Percentiles rank a stretch among this genome's conserved stretches.
These are phyloP conservation scores for Drosophila tristis DNA, from an alignment of 1,140 invertebrate genomes.

Conservation along the genomic window DNA sequence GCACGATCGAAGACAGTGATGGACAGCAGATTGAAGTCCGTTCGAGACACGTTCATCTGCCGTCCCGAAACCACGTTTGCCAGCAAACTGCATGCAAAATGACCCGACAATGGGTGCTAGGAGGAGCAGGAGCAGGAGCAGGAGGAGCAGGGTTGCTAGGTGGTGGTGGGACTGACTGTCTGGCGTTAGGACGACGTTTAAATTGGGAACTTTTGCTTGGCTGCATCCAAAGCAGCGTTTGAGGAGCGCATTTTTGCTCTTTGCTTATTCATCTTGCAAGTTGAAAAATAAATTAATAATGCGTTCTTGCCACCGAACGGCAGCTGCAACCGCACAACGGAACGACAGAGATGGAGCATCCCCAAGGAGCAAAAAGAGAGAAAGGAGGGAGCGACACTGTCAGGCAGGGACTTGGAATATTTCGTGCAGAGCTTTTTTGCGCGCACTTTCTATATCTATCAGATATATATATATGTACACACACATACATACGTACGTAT, in stretches of 20 bases:
- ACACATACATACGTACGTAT: neutral
- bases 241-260: constrained; percentile 67
- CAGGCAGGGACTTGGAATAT: constrained; percentile 37
- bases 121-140: too few species aligned
- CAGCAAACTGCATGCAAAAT: constrained; percentile 71
- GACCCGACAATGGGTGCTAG: constrained; percentile 54
- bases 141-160: too few species aligned
- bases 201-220: constrained; percentile 69
- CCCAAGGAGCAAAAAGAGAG: constrained; percentile 14
- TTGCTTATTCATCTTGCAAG: constrained; percentile 82
- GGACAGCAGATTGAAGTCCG: constrained; percentile 75
- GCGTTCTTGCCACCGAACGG: constrained; percentile 79
- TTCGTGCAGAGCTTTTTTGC: constrained; percentile 41
- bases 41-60: constrained; percentile 58
- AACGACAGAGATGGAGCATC: constrained; percentile 14
- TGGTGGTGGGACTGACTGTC: neutral
- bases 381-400: constrained; percentile 16
- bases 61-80: constrained; percentile 32
- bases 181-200: constrained; percentile 51
- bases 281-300: constrained; percentile 83
- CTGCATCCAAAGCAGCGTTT: constrained; percentile 25
- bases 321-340: constrained; percentile 72
- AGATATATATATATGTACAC: constrained; percentile 13
- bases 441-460: constrained; percentile 8
- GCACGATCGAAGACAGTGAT: constrained; percentile 76